Conservation (phyloP, 2,113 vertebrate species). For the Pterocles orientalis region DNA sequence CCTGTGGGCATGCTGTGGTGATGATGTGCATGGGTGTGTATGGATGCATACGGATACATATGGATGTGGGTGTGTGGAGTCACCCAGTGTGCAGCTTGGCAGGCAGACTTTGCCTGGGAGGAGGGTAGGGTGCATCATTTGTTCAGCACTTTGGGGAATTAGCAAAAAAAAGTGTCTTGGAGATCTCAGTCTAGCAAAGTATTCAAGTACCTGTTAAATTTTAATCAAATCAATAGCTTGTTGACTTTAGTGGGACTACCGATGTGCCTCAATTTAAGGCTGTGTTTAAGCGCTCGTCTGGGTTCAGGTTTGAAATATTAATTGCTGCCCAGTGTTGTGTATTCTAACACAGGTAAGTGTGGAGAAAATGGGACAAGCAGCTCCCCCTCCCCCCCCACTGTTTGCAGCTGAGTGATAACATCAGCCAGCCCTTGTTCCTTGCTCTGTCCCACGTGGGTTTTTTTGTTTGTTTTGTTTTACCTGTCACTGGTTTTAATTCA, state of each 20-base stretch:
- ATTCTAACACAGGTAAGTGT: background rate
- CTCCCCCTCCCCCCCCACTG: background rate
- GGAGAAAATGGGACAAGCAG: background rate
- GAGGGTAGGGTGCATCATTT: background rate
- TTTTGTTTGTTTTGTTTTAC: background rate
- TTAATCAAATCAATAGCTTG: slow-evolving; percentile 24
- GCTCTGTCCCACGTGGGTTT: background rate
- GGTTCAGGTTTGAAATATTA: background rate
- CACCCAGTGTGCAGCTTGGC: background rate
- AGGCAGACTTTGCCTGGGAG: background rate
- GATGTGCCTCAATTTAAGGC: background rate
- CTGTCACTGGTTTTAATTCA: slow-evolving; percentile 38
- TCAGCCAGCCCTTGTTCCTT: background rate
- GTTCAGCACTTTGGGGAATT: background rate
- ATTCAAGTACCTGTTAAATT: background rate
- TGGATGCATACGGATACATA: too few species aligned
- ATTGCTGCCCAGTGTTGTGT: background rate
- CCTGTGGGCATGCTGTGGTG: rapidly evolving
- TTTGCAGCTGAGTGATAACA: slow-evolving; percentile 22
- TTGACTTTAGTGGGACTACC: background rate
- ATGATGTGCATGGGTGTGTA: rapidly evolving
- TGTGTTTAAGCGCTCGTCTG: background rate
- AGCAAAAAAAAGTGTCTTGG: background rate
- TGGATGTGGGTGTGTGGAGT: too few species aligned
- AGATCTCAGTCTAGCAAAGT: background rate